Conservation (phyloP, 1,140 invertebrate genomes). For the Hesperophylax magnus region DNA sequence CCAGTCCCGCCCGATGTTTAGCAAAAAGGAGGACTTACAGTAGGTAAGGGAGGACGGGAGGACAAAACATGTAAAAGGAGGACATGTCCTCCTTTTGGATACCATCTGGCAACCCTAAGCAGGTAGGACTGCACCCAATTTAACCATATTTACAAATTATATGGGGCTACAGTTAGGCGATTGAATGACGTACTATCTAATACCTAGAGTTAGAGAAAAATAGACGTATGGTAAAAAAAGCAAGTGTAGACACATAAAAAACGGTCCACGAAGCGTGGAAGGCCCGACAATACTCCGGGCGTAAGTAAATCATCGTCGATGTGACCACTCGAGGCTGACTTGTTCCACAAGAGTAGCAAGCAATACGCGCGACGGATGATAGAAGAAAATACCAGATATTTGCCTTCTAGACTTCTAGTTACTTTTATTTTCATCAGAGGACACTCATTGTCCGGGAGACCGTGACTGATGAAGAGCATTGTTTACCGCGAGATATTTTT, state of each 20-base stretch:
- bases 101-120: too few species aligned
- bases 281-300: not conserved
- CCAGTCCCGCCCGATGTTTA: too few species aligned
- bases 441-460: slow-evolving; percentile 20
- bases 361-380: not conserved
- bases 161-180: too few species aligned
- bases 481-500: not conserved
- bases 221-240: too few species aligned
- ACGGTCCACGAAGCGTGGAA: not conserved
- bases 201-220: too few species aligned
- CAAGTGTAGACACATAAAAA: not conserved
- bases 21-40: too few species aligned
- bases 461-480: slow-evolving; percentile 7
- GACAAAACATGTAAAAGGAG: too few species aligned
- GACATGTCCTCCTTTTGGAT: too few species aligned
- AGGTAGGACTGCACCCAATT: too few species aligned
- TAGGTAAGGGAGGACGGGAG: too few species aligned
- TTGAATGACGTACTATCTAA: too few species aligned
- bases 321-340: not conserved
- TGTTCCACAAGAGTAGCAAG: slow-evolving; percentile 1
- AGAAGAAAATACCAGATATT: not conserved
- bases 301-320: slow-evolving; percentile 17
- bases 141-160: too few species aligned
- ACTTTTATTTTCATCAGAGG: slow-evolving; percentile 20
- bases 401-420: not conserved